These are phyloP conservation scores for Pomatorhinus ruficollis DNA, from an alignment of 2,113 vertebrate species.

Conservation along the genomic window DNA sequence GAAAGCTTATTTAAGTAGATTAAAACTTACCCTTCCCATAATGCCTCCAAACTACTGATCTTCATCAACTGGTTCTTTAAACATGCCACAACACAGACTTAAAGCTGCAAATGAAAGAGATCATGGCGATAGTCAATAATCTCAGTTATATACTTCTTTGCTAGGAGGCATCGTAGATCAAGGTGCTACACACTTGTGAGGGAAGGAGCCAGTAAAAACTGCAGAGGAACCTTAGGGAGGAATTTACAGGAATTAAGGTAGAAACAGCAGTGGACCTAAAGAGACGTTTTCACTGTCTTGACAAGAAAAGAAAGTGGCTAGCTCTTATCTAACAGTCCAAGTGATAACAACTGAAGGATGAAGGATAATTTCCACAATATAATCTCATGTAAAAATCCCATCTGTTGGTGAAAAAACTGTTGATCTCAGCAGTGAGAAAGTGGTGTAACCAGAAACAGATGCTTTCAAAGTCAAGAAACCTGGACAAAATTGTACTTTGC, in stretches of 20 bases:
- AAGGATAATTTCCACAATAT: neutral
- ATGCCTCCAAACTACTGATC: neutral
- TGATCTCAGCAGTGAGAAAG: neutral
- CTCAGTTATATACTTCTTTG: neutral
- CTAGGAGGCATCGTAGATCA: conserved; percentile 13
- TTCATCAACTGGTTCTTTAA: conserved; percentile 25
- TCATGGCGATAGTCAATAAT: neutral
- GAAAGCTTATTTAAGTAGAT: neutral
- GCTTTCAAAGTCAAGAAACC: neutral
- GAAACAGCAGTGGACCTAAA: neutral
- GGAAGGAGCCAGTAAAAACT: neutral
- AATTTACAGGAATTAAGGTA: neutral
- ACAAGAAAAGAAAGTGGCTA: neutral
- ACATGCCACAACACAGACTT: conserved; percentile 30
- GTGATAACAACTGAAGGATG: neutral
- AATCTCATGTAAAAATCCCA: neutral
- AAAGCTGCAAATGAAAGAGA: conserved; percentile 23
- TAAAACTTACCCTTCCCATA: neutral
- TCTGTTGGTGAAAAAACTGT: neutral
- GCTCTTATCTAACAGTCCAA: neutral
- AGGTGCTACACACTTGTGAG: neutral
- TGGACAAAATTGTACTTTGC: neutral
- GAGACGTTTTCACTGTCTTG: neutral
- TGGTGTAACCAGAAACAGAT: neutral
- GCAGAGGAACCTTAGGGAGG: neutral